Base-by-base conservation (phyloP, 2,888 invertebrate genomes). In the Eudiplozoon nipponicum region DNA sequence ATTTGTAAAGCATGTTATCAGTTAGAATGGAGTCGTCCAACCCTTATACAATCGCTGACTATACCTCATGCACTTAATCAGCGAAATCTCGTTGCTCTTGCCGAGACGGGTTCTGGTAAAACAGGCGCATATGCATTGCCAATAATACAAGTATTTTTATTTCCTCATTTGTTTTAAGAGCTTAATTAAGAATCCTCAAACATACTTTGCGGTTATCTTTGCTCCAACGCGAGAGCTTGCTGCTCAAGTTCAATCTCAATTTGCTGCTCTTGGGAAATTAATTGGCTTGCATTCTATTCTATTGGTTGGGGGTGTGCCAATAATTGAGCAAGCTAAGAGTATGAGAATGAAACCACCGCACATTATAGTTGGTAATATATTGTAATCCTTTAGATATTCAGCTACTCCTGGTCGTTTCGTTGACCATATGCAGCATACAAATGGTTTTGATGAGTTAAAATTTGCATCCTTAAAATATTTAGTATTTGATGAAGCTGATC, bases 191-290 rank as follows among this genome's bases (percentile, higher is more conserved):
- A 22, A 43, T 18, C 18, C 39, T 21, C 9, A 11, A 7, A 23
- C 20, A 11, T 28, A 23, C 11, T 43, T 44, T 42, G 80, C 80
- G 0, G 61, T 86, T 0, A 65, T 94, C 47, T 58, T 94, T 37
- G 90, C 94, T 13, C 94, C 94, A 1, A 94, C 94, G 0, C 68
- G 94, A 59, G 94, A 94, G 60, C 63, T 94, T 51, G 94, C 94
- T 2, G 81, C 81, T 56, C 94, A 94, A 60, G 94, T 94, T 52
- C 74, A 77, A 0, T 90, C 94, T 60, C 94, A 98, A 54, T 80
- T 94, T 63, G 78, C 84, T 57, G 90, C 90, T 2, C 63, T 94
- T 44, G 90, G 66, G 2, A 47, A 74, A 11, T 68, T 70, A 45
- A 77, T 94, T 54, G 86, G 86, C 28, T 73, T 94, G 1, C 78